These are phyloP conservation scores for Neocrepidodera transversa DNA, from an alignment of 2,888 invertebrate species.

Conservation along the genomic window DNA sequence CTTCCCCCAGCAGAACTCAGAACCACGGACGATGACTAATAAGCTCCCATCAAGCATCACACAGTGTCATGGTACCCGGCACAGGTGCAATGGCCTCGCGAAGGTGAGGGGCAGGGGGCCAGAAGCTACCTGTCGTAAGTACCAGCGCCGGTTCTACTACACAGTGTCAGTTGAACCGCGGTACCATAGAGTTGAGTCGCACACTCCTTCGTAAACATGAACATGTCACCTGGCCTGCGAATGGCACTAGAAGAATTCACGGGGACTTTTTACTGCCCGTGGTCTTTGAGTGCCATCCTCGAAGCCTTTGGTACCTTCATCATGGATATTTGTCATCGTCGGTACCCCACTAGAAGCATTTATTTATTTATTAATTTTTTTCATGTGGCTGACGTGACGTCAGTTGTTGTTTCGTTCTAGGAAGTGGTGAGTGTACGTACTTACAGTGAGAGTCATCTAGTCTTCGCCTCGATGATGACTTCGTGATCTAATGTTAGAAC, in stretches of 20 bases:
- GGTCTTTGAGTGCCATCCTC: conserved; percentile 75
- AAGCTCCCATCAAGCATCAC: conserved; percentile 52
- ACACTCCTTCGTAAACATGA: conserved; percentile 16
- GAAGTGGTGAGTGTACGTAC: conserved; percentile 42
- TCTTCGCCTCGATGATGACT: conserved; percentile 9
- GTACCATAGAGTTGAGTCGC: conserved; percentile 36
- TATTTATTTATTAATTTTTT: conserved; percentile 6
- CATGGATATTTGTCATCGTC: conserved; percentile 30
- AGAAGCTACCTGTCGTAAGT: conserved; percentile 57
- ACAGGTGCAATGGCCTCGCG: conserved; percentile 61
- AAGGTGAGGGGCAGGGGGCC: conserved; percentile 52
- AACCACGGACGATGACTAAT: conserved; percentile 53
- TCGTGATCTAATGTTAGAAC: conserved; percentile 29
- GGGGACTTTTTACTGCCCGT: conserved; percentile 71
- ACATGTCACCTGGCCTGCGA: conserved; percentile 64
- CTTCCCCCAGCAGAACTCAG: conserved; percentile 20
- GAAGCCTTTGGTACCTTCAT: conserved; percentile 51
- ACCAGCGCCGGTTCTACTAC: conserved; percentile 45
- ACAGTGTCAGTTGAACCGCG: conserved; percentile 54
- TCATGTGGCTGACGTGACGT: conserved; percentile 45
- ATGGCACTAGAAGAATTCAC: conserved; percentile 90
- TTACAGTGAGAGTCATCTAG: conserved; percentile 31
- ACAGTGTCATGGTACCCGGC: conserved; percentile 48
- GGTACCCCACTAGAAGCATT: not conserved
- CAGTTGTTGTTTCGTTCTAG: conserved; percentile 43